Percentiles rank a stretch among this genome's conserved stretches.
Evolutionary conservation across 2,797 vertebrate species (phyloP).

Genomic region (Amphiprion clarkii): DNA sequence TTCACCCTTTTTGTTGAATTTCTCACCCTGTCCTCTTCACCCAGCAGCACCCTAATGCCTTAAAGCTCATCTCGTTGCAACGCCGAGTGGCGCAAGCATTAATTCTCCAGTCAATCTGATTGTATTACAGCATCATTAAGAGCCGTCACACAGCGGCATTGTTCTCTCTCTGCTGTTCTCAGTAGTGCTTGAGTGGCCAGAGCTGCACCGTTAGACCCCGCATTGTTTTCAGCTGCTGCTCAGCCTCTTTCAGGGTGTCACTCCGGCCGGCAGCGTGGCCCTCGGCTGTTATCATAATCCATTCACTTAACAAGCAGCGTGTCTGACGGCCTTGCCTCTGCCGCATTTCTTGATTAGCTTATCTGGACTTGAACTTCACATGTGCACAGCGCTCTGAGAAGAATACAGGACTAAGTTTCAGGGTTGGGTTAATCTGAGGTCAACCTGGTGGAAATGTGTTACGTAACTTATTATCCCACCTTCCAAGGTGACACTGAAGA

Average conservation of each 20-base stretch:
- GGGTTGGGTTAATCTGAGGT: neutral
- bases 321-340: slow-evolving; percentile 13
- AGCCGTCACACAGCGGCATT: slow-evolving; percentile 61
- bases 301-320: slow-evolving; percentile 29
- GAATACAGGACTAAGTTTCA: slow-evolving; percentile 5
- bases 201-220: slow-evolving; percentile 34
- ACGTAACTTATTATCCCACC: neutral
- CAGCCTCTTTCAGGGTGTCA: slow-evolving; percentile 28
- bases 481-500: neutral
- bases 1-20: slow-evolving; percentile 13
- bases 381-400: neutral
- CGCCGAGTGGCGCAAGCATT: slow-evolving; percentile 41
- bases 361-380: slow-evolving; percentile 41
- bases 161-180: slow-evolving; percentile 49
- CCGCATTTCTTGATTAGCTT: slow-evolving; percentile 51
- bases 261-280: slow-evolving; percentile 8
- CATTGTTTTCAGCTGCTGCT: slow-evolving; percentile 56
- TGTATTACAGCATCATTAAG: slow-evolving; percentile 67
- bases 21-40: slow-evolving; percentile 15
- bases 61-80: slow-evolving; percentile 49
- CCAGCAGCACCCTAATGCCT: slow-evolving; percentile 32
- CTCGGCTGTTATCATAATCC: slow-evolving; percentile 55
- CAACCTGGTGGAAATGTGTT: neutral
- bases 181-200: slow-evolving; percentile 14
- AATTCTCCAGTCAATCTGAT: slow-evolving; percentile 66